Evolutionary conservation across 2,113 vertebrate species (phyloP).

Genomic region (Pelmatolapia mariae): DNA sequence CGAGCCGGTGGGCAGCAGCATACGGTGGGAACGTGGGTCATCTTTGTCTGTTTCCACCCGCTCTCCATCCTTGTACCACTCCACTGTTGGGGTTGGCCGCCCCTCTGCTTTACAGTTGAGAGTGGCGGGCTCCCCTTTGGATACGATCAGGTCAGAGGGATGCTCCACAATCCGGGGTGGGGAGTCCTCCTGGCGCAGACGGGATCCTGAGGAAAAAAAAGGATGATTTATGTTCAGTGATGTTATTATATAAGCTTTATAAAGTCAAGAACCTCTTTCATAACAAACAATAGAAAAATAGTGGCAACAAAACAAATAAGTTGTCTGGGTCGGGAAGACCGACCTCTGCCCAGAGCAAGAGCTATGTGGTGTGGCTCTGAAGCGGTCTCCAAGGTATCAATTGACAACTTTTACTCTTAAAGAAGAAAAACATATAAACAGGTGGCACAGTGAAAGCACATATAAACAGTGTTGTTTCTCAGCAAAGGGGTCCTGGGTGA

Average conservation of each 20-base stretch:
- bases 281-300: neutral
- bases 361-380: neutral
- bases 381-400: neutral
- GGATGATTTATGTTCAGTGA: neutral
- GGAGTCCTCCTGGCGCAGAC: constrained; percentile 96
- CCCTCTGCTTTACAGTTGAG: constrained; percentile 98
- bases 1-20: constrained; percentile 95
- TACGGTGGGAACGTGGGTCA: constrained; percentile 92
- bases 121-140: constrained; percentile 96
- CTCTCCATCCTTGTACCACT: constrained; percentile 98
- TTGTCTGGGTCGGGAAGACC: neutral
- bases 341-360: neutral
- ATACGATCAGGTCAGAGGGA: constrained; percentile 97
- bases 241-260: neutral
- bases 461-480: neutral
- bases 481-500: neutral
- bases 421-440: neutral
- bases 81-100: constrained; percentile 89
- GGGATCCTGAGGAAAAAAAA: constrained; percentile 79
- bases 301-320: neutral
- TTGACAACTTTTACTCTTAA: neutral
- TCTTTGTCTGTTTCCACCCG: constrained; percentile 96
- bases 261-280: neutral
- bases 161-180: constrained; percentile 95
- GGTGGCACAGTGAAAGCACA: neutral